Conservation (phyloP, 2,797 vertebrate genomes). For the Molossus alvarezi region DNA sequence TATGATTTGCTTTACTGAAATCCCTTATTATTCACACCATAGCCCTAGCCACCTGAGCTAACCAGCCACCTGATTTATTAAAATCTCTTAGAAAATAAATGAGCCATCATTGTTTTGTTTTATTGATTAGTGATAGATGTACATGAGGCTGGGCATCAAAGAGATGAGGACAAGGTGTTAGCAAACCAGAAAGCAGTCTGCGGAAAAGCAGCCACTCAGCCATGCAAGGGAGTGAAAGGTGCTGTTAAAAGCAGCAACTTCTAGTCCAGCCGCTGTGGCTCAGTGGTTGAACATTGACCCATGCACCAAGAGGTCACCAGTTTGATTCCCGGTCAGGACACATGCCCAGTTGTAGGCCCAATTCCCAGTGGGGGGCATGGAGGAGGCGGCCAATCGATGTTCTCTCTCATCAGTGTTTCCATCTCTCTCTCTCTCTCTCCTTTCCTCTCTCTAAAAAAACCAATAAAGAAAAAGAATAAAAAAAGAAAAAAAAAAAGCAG, state of each 20-base stretch:
- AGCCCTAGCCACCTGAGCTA: neutral
- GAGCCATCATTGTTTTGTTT: neutral
- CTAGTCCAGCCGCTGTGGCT: neutral
- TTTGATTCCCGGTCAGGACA: too few relatives aligned
- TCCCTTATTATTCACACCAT: neutral
- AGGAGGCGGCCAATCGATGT: too few relatives aligned
- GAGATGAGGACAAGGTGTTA: neutral
- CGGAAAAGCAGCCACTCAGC: neutral
- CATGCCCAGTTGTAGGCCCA: too few relatives aligned
- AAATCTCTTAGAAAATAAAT: conserved; percentile 48
- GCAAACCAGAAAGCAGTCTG: neutral
- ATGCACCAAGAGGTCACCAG: too few relatives aligned
- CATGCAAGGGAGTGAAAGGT: neutral
- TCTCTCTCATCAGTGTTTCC: too few relatives aligned
- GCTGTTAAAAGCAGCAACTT: neutral
- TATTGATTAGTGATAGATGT: neutral
- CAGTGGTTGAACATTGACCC: too few relatives aligned
- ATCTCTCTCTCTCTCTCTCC: too few relatives aligned
- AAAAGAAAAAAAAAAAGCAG: neutral
- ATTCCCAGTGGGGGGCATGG: too few relatives aligned
- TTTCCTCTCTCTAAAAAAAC: too few relatives aligned
- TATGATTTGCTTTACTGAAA: neutral
- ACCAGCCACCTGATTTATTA: neutral
- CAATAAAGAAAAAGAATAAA: too few relatives aligned
- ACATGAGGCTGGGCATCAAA: neutral